Percentiles rank a stretch among this genome's conserved stretches.
Conservation (phyloP, 2,888 invertebrate species). For the Cryptus viduatorius region DNA sequence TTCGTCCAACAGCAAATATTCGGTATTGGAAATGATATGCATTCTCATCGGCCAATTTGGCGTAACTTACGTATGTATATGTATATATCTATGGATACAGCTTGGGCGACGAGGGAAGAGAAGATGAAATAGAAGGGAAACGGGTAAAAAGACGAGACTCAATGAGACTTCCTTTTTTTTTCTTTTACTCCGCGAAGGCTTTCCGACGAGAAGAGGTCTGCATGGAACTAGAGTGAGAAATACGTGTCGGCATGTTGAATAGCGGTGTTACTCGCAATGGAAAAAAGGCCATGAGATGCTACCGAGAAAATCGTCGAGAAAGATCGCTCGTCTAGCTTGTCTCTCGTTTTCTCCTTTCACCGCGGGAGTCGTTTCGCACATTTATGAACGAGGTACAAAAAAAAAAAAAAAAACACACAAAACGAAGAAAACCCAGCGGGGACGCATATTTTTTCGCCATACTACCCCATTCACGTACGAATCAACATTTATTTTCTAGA, state of each 20-base stretch:
- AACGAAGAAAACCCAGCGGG: conserved; percentile 30
- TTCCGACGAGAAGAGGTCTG: conserved; percentile 35
- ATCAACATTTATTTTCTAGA: conserved; percentile 65
- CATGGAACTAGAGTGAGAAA: conserved; percentile 40
- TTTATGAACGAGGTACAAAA: conserved; percentile 47
- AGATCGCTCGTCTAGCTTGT: conserved; percentile 44
- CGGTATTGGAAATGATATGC: conserved; percentile 14
- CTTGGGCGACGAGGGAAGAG: background rate
- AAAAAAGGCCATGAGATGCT: conserved; percentile 52
- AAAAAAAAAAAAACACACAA: conserved; percentile 22
- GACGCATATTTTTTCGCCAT: conserved; percentile 53
- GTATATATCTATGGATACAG: background rate
- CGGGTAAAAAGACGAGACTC: conserved; percentile 33
- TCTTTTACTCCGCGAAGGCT: conserved; percentile 43
- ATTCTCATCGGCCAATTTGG: conserved; percentile 55
- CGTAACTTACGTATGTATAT: background rate
- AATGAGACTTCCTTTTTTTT: conserved; percentile 44
- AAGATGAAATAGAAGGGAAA: conserved; percentile 22
- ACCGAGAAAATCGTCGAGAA: conserved; percentile 53
- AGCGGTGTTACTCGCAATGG: conserved; percentile 50
- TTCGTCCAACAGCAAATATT: conserved; percentile 6
- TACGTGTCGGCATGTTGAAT: conserved; percentile 56
- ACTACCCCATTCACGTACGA: conserved; percentile 54
- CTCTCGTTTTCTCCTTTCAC: conserved; percentile 48
- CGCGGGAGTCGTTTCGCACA: conserved; percentile 32